phyloP scores from a whole-genome alignment of 2,888 invertebrate species.

The Hirudinaria manillensis region DNA sequence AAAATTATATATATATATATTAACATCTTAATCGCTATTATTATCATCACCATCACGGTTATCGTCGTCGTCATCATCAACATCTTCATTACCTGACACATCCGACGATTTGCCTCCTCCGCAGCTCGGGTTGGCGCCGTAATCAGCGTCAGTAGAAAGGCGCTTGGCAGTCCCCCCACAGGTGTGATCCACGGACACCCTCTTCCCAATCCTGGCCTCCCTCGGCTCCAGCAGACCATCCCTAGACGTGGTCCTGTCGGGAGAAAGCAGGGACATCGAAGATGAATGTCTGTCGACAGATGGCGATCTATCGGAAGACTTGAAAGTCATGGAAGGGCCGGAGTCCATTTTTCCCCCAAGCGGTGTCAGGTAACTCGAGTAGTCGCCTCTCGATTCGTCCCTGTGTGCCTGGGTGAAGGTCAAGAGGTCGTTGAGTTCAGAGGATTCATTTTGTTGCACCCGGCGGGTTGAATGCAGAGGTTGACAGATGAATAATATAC shows the following conservation, averaged over 20 bases:
- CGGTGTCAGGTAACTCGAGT: no score
- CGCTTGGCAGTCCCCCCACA: background rate
- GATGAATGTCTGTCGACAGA: slow-evolving; percentile 19
- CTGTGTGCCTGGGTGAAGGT: no score
- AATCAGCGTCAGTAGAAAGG: background rate
- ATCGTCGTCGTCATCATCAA: background rate
- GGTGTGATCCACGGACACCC: background rate
- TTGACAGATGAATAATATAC: no score
- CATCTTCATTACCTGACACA: no score
- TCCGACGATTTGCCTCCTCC: background rate
- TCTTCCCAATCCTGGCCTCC: background rate
- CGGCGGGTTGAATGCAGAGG: no score
- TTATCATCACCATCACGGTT: background rate
- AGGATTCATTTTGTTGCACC: no score
- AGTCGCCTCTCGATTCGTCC: no score
- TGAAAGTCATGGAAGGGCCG: no score
- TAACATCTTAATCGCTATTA: slow-evolving; percentile 10
- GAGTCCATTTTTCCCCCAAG: no score
- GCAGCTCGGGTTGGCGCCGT: background rate
- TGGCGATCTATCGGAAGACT: background rate
- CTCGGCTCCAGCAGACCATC: background rate
- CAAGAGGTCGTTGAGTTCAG: no score
- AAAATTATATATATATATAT: background rate
- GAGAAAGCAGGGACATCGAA: slow-evolving; percentile 21
- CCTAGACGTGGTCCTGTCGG: background rate